Evolutionary conservation across 2,113 vertebrate species (phyloP).

Genomic region (Calyptomena viridis): DNA sequence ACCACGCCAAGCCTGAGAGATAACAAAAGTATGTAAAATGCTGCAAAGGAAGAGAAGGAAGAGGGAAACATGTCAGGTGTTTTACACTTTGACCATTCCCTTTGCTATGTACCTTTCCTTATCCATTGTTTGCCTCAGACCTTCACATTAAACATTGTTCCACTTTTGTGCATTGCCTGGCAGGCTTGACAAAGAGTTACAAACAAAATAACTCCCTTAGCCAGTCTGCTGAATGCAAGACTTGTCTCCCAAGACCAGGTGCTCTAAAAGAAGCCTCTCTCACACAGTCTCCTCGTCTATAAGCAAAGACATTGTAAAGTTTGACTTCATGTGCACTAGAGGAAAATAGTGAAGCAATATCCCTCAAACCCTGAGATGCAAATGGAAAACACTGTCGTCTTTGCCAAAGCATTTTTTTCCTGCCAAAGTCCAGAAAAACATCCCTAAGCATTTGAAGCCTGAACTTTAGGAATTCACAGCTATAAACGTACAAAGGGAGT

Average conservation of each 20-base stretch:
- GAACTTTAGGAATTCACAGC: neutral
- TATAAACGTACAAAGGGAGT: neutral
- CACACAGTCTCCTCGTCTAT: neutral
- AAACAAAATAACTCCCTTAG: neutral
- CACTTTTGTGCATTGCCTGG: neutral
- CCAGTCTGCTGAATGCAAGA: neutral
- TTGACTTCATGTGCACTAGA: neutral
- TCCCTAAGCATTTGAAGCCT: neutral
- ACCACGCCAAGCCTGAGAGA: neutral
- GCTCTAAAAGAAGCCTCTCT: neutral
- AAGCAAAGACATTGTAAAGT: neutral
- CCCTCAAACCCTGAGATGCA: fast-evolving
- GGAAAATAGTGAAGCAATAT: neutral
- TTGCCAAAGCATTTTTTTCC: neutral
- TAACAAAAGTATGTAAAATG: neutral
- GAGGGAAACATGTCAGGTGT: neutral
- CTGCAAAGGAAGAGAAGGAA: neutral
- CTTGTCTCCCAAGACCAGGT: fast-evolving
- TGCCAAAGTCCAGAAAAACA: neutral
- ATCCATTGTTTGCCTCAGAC: neutral
- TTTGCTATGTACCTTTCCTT: neutral
- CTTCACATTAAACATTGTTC: neutral
- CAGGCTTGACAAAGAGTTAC: neutral
- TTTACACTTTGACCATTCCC: neutral
- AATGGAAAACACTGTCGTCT: neutral